A percentile compares a stretch with the other conserved stretches of the same genome.
phyloP scores from a whole-genome alignment of 2,113 vertebrate species.

The Heliornis fulica region DNA sequence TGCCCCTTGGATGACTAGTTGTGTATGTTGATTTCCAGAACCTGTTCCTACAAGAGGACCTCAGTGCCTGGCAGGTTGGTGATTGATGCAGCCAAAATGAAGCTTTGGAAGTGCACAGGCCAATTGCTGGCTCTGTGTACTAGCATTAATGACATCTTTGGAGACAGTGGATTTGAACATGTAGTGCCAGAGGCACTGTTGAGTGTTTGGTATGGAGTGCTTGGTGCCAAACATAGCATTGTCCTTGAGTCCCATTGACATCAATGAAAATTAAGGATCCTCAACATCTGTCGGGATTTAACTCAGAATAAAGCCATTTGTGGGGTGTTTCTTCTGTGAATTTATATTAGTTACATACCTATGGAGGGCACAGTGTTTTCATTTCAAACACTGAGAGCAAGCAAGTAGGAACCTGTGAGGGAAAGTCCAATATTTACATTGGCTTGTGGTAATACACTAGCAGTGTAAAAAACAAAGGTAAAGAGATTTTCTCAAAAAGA shows the following conservation, averaged over 20 bases:
- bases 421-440: not conserved
- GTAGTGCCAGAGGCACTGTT: not conserved
- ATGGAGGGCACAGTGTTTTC: not conserved
- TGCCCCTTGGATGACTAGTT: not conserved
- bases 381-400: not conserved
- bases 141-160: not conserved
- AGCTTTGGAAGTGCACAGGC: not conserved
- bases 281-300: not conserved
- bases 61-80: not conserved
- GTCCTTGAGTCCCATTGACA: not conserved
- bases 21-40: not conserved
- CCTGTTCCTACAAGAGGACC: not conserved
- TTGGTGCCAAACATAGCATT: not conserved
- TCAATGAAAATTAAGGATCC: not conserved
- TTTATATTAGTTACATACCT: not conserved
- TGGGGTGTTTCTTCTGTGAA: not conserved
- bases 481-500: fast-evolving
- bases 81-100: not conserved
- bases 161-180: not conserved
- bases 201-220: not conserved
- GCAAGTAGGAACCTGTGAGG: not conserved
- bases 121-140: not conserved
- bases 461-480: not conserved
- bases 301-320: not conserved
- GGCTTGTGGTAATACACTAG: not conserved